Base-by-base conservation (phyloP, 2,888 invertebrate species). In the Synergus laeviventris region DNA sequence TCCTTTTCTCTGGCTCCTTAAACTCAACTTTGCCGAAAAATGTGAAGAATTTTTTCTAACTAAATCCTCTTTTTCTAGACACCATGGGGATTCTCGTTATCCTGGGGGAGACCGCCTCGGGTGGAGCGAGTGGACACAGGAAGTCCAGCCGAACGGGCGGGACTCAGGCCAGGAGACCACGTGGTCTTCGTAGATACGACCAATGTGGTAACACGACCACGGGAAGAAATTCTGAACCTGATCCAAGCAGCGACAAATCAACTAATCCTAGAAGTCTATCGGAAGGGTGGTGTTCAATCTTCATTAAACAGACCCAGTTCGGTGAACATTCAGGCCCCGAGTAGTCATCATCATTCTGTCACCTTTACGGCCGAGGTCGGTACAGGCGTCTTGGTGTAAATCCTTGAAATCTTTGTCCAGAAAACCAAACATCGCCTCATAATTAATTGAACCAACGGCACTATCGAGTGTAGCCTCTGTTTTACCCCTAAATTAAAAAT, bases 321-420 rank as follows among this genome's bases (percentile, higher is more conserved):
- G 78, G 87, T 88, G 83, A 77, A 81, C 85, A 76, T 70, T 81
- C 85, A 83, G 80, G 74, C 84, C 75, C 78, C 81, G 80, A 83
- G 81, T 82, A 84, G 79, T 76, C 89, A 83, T 83, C 90, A 86
- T n/a, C 87, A 84, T 74, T 86, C 89, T 92, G 96, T 97, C 89
- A 96, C 97, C 74, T 97, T 97, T 92, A 96, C 94, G 89, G 95
- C 96, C 91, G 97, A 97, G 97, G 97, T 97, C 94, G 96, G 97
- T 95, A 95, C 94, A 86, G 96, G 96, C 81, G 95, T 97, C 86
- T 94, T 97, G 87, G 96, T 97, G 86, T 96, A 92, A 92, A 76
- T 70, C 31, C 49, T 36, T 31, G n/a, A 31, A 70, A 70, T 45
- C 39, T 45, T 60, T 64, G 61, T 42, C 45, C 61, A 42, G 59